Conservation (phyloP, 2,797 vertebrate species). For the Aplochiton taeniatus region DNA sequence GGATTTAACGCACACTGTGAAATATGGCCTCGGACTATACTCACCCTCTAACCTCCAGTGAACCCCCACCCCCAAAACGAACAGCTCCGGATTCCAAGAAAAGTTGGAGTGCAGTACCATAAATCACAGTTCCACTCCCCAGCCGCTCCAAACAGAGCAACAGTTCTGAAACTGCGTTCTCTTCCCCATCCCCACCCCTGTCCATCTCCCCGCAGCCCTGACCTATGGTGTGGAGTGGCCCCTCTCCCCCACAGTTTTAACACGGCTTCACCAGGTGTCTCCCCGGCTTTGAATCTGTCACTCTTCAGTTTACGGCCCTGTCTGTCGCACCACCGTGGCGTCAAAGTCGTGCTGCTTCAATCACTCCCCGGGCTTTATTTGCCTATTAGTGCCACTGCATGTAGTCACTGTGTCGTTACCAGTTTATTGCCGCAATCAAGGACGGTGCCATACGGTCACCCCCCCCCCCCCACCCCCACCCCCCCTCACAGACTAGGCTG, state of each 20-base stretch:
- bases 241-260: slow-evolving; percentile 49
- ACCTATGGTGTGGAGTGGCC: slow-evolving; percentile 46
- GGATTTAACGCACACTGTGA: slow-evolving; percentile 65
- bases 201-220: slow-evolving; percentile 31
- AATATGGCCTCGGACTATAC: slow-evolving; percentile 60
- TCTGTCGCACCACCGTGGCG: slow-evolving; percentile 53
- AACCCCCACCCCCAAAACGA: slow-evolving; percentile 29
- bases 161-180: slow-evolving; percentile 63
- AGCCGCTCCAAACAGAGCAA: slow-evolving; percentile 53
- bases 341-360: slow-evolving; percentile 65
- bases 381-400: slow-evolving; percentile 58
- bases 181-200: slow-evolving; percentile 36
- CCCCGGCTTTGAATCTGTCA: slow-evolving; percentile 45
- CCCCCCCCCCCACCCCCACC: too few species aligned
- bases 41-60: slow-evolving; percentile 47
- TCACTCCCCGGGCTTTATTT: slow-evolving; percentile 48
- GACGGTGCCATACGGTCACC: slow-evolving; percentile 44
- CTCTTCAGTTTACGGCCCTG: slow-evolving; percentile 58
- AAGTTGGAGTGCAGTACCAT: slow-evolving; percentile 66
- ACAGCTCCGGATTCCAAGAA: slow-evolving; percentile 67
- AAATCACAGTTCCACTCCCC: slow-evolving; percentile 63
- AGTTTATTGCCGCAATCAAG: slow-evolving; percentile 64
- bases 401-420: slow-evolving; percentile 42
- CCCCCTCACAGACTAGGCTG: slow-evolving; percentile 17
- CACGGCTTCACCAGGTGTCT: slow-evolving; percentile 51